These are phyloP conservation scores for Enteromius thamalakanensis DNA, from an alignment of 2,797 vertebrate species.

Conservation along the genomic window DNA sequence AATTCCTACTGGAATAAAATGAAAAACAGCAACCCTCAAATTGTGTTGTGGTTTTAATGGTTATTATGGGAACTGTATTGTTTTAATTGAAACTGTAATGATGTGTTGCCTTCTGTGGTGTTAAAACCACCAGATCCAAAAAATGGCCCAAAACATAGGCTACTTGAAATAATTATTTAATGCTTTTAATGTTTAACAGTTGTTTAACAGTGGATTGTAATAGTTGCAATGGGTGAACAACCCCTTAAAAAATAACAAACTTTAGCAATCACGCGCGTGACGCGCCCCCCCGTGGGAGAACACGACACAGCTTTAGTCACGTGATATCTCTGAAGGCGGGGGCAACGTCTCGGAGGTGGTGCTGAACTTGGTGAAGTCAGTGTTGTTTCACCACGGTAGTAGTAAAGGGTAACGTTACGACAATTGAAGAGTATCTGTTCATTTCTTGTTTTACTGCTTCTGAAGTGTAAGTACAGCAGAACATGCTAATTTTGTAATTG, in stretches of 20 bases:
- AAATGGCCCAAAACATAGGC: not conserved
- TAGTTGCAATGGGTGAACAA: not conserved
- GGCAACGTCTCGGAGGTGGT: not conserved
- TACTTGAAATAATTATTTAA: not conserved
- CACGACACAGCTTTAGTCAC: not conserved
- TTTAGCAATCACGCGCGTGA: too few relatives aligned
- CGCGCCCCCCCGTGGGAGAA: not conserved
- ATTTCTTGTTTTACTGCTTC: not conserved
- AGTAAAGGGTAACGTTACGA: not conserved
- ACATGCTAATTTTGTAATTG: not conserved
- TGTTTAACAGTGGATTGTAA: not conserved
- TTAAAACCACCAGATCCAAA: not conserved
- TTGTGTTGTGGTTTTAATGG: too few relatives aligned
- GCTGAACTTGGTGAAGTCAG: not conserved
- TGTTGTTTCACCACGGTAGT: not conserved
- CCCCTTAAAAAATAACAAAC: not conserved
- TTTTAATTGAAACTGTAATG: not conserved
- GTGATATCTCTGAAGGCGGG: slow-evolving; percentile 5
- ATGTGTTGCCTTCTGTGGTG: not conserved
- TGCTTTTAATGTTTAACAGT: not conserved
- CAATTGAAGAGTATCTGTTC: not conserved
- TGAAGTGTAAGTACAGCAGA: not conserved
- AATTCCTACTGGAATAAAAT: not conserved
- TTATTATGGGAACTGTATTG: not conserved
- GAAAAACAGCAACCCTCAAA: too few relatives aligned